Evolutionary conservation across 2,113 vertebrate genomes (phyloP), one percentile per base, ranked within the genome.

Genomic region (Notiomystis cincta): DNA sequence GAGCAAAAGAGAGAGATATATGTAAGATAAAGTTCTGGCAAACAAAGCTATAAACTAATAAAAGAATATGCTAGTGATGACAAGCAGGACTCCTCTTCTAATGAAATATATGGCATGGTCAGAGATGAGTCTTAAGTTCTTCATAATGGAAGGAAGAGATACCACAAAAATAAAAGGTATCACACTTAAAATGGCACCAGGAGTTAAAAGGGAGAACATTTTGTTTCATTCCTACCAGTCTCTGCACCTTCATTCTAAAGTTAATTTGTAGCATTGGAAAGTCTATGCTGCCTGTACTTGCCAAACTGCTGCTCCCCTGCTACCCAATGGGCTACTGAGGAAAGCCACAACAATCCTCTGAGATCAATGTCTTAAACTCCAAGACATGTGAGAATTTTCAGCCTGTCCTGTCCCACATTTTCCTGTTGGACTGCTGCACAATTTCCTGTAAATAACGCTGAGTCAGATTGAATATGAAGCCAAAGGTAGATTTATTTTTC

Each of bases 311-410:
- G 56, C 37, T 71, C 14, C 31, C 9, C 6, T 35, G 51, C 69
- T 64, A 15, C 6, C 48, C 44, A 62, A 17, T 1, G 0, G 38
- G 25, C 18, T 2, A 4, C 9, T 50, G 7, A 37, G 17, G 54
- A 60, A 62, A 50, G 48, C 13, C 40, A 60, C 13, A 47, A 7
- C 15, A 75, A 8, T 9, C 17, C 25, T 45, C 50, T 47, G 17
- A 80, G 47, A 62, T 42, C 22, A 25, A 33, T 22, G 4, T 38
- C 37, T 61, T 56, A 48, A 53, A 31, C 15, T 76, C 47, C 67
- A 76, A 71, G 42, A 4, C 27, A 35, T 25, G 21, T 10, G 19
- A 75, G 23, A 61, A 18, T 33, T 65, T 20, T 28, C 2, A 1
- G 28, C 54, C 42, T 45, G 42, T 57, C 54, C 42, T 45, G 42